Base-by-base conservation (phyloP, 2,888 invertebrate genomes). In the Drosophila macrospina region DNA sequence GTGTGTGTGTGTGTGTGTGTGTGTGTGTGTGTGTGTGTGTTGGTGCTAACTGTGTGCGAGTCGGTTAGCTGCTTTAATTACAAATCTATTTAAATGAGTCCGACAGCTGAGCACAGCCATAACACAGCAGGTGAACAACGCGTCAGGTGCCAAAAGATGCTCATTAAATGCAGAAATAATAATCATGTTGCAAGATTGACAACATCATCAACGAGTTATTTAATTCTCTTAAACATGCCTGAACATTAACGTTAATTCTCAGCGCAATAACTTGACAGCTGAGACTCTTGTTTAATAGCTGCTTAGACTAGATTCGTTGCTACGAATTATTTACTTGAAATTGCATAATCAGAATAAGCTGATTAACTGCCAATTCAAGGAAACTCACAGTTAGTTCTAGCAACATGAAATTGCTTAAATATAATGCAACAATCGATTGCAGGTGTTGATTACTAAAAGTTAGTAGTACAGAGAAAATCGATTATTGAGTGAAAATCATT, bases 31-130 rank as follows among this genome's bases (percentile, higher is more conserved):
- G 36, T 37, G 36, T 36, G 59, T 28, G 36, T 34, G 7, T 51
- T 20, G 52, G 16, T 52, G 59, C 52, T 45, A 52, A 42, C 15
- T 56, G 28, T 51, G 30, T 63, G 71, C 57, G 47, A 62, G 54
- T 42, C 54, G 61, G 74, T 24, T 72, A 71, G 78, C 80, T 77
- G 70, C 63, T 63, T 81, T 70, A 80, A 81, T 82, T 82, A 71
- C 78, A 81, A 73, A 78, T 78, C 69, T 80, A 84, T 84, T 82
- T 80, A 78, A 80, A 82, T 80, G 57, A 61, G 50, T 66, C 30
- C 59, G 74, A 74, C 74, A 74, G 66, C 11, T 54, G 39, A 45
- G 15, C 20, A 32, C 63, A 20, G 41, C 15, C 41, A 10, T 45
- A 45, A 30, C 28, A 41, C 70, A 28, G 42, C 61, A 52, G 69